Conservation (phyloP, 2,888 invertebrate genomes). For the Mayetiola destructor region DNA sequence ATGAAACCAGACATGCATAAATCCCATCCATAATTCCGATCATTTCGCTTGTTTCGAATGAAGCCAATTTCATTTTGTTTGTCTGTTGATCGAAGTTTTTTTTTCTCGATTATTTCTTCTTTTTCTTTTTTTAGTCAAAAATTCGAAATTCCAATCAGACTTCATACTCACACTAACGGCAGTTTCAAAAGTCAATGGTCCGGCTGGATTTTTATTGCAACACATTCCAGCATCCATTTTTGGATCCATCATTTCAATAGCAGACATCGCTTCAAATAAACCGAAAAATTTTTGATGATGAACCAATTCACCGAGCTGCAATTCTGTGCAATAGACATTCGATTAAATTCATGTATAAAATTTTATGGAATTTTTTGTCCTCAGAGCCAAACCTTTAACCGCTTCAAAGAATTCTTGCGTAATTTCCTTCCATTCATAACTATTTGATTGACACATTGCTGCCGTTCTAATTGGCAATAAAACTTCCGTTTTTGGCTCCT, state of each 20-base stretch:
- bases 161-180: slow-evolving; percentile 53
- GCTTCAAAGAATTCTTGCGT: slow-evolving; percentile 45
- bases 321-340: slow-evolving; percentile 38
- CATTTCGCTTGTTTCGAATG: slow-evolving; percentile 61
- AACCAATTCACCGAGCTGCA: slow-evolving; percentile 76
- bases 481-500: not conserved
- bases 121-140: not conserved
- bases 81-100: slow-evolving; percentile 45
- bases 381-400: slow-evolving; percentile 38
- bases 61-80: slow-evolving; percentile 60
- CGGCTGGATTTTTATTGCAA: slow-evolving; percentile 74
- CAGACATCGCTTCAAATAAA: slow-evolving; percentile 97
- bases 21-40: slow-evolving; percentile 92
- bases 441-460: not conserved
- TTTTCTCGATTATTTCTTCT: not conserved
- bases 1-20: slow-evolving; percentile 85
- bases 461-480: not conserved
- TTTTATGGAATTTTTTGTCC: not conserved
- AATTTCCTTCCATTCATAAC: slow-evolving; percentile 27
- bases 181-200: slow-evolving; percentile 74
- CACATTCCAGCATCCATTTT: slow-evolving; percentile 99
- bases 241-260: slow-evolving; percentile 99
- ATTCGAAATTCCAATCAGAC: not conserved
- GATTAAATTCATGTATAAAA: not conserved
- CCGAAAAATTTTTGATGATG: slow-evolving; percentile 77